phyloP scores from a whole-genome alignment of 2,113 vertebrate species.

The Lepus americanus region DNA sequence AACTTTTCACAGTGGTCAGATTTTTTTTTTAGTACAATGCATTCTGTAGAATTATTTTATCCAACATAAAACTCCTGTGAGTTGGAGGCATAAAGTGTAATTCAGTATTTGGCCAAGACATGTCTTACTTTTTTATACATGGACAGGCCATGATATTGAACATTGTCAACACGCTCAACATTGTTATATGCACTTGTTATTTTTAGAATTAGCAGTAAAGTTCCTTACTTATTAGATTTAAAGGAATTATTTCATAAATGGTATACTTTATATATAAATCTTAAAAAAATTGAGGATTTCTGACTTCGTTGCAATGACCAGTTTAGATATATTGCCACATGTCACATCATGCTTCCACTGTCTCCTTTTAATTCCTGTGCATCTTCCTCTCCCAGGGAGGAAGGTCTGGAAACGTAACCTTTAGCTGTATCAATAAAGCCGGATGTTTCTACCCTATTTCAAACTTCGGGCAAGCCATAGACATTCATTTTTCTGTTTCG shows the following conservation, averaged over 20 bases:
- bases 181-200: neutral
- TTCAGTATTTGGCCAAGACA: neutral
- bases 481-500: neutral
- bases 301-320: slow-evolving; percentile 31
- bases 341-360: neutral
- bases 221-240: slow-evolving; percentile 19
- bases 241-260: neutral
- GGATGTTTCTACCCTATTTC: neutral
- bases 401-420: neutral
- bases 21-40: neutral
- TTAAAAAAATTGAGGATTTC: neutral
- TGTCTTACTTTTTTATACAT: neutral
- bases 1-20: neutral
- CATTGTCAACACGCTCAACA: neutral
- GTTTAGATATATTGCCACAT: neutral
- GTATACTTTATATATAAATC: neutral
- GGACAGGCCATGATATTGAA: neutral
- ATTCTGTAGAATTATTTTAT: slow-evolving; percentile 50
- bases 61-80: neutral
- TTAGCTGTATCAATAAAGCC: slow-evolving; percentile 1
- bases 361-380: neutral
- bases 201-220: slow-evolving; percentile 34
- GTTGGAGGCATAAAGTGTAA: too few relatives aligned
- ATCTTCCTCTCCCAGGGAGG: neutral
- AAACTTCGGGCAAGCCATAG: neutral